A percentile compares a stretch with the other conserved stretches of the same genome.
phyloP scores from a whole-genome alignment of 2,888 invertebrate genomes.

The Hemistola chrysoprasaria region DNA sequence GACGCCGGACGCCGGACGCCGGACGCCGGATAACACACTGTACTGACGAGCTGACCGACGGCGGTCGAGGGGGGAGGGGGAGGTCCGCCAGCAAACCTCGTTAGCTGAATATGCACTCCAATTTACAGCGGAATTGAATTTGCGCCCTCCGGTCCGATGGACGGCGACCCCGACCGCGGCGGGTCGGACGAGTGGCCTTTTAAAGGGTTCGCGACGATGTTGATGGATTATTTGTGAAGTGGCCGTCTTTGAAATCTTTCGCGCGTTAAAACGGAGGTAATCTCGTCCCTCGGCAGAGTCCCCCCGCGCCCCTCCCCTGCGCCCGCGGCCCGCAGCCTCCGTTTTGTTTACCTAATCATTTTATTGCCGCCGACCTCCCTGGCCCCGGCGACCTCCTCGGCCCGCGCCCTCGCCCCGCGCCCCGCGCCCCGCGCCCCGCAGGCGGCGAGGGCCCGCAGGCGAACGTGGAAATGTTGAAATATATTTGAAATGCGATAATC shows the following conservation, averaged over 20 bases:
- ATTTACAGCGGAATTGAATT: slow-evolving; percentile 72
- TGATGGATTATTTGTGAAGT: slow-evolving; percentile 81
- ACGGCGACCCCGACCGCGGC: slow-evolving; percentile 22
- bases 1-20: too few relatives aligned
- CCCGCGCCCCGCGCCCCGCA: slow-evolving; percentile 4
- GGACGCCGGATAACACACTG: slow-evolving; percentile 31
- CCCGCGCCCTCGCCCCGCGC: slow-evolving; percentile 2
- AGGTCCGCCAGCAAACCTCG: slow-evolving; percentile 56
- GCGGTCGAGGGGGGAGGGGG: slow-evolving; percentile 6
- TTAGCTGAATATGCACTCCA: slow-evolving; percentile 77
- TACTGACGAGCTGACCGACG: too few relatives aligned
- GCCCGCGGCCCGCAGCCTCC: slow-evolving; percentile 55
- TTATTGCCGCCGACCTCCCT: slow-evolving; percentile 47
- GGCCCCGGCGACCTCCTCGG: slow-evolving; percentile 21
- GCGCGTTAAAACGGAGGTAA: slow-evolving; percentile 81
- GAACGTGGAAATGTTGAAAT: too few relatives aligned
- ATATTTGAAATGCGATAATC: slow-evolving; percentile 34
- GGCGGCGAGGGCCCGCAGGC: slow-evolving; percentile 16
- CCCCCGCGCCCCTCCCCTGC: slow-evolving; percentile 27
- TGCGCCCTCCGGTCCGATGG: slow-evolving; percentile 40
- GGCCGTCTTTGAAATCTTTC: slow-evolving; percentile 79
- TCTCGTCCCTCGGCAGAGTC: slow-evolving; percentile 55
- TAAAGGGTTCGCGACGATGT: slow-evolving; percentile 59
- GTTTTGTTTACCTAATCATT: slow-evolving; percentile 78
- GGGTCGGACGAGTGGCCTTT: slow-evolving; percentile 55